A percentile compares a stretch with the other conserved stretches of the same genome.
Conservation (phyloP, 2,797 vertebrate species). For the Merluccius polli region DNA sequence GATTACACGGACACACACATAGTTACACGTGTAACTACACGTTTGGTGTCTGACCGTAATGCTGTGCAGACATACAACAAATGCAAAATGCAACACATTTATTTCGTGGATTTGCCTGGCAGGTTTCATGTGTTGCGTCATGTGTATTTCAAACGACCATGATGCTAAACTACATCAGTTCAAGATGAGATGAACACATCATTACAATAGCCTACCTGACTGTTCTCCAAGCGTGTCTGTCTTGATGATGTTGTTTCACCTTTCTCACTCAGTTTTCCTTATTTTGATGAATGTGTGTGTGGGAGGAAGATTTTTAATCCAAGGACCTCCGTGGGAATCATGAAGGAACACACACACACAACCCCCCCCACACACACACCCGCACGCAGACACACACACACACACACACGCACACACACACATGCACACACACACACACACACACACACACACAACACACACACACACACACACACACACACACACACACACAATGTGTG, state of each 20-base stretch:
- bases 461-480: conserved; percentile 2
- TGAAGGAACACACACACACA: conserved; percentile 29
- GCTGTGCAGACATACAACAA: neutral
- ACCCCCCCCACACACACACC: conserved; percentile 18
- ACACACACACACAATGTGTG: neutral
- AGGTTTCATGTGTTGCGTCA: neutral
- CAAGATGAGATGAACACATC: neutral
- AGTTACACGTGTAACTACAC: too few relatives aligned
- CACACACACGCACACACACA: conserved; percentile 22
- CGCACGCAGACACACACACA: conserved; percentile 14
- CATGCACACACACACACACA: conserved; percentile 28
- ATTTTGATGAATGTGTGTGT: conserved; percentile 13
- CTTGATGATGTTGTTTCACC: neutral
- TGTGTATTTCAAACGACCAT: neutral
- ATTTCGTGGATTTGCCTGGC: neutral
- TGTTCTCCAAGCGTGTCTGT: neutral
- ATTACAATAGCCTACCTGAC: neutral
- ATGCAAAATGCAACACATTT: neutral
- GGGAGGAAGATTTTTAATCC: conserved; percentile 28
- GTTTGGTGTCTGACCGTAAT: neutral
- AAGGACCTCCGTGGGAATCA: conserved; percentile 53
- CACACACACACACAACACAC: conserved; percentile 15
- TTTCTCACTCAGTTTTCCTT: neutral
- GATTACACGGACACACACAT: neutral
- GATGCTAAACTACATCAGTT: neutral